Base-by-base conservation (phyloP, 2,797 vertebrate species). In the Orientallactaga sibirica region DNA sequence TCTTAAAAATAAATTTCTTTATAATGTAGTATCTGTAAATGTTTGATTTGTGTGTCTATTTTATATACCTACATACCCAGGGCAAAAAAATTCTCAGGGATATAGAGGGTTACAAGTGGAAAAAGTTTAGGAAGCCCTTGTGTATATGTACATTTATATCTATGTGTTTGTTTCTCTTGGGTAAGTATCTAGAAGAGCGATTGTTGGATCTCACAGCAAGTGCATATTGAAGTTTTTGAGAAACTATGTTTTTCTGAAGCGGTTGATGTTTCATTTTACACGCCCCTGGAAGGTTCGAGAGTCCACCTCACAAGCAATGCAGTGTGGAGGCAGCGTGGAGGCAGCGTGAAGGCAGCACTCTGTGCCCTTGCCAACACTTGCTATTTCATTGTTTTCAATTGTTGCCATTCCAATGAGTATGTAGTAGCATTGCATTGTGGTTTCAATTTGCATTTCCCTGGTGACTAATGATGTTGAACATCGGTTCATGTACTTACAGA, bases 401-500 rank as follows among this genome's bases (percentile, higher is more conserved):
- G 80, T n/a, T 92, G 68, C 64, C 73, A 61, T 62, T 77, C 82
- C 88, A 66, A 82, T 83, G 79, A 37, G 61, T 25, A 9, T 68
- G 29, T 22, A 73, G 73, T 66, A 43, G 43, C 33, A 55, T 79
- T 79, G 88, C 81, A 92, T 48, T 88, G 92, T 88, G 78, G 73
- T 77, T 94, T 88, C 75, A 43, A 87, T 94, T 94, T 94, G 90
- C 90, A 91, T 94, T 90, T 95, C 78, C 84, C 75, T 73, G 81
- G 92, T 85, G 92, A 94, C 92, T 95, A 89, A 89, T 55, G 82
- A 88, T 76, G 90, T 41, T 80, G 92, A 91, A 67, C 55, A 10
- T 78, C 80, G 91, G 91, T 96, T 92, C 92, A 83, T 7, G 16
- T 80, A 73, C 82, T 82, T 92, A 83, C 22, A 68, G 73, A 48